phyloP scores from a whole-genome alignment of 2,113 vertebrate genomes.

The Ochotona princeps region DNA sequence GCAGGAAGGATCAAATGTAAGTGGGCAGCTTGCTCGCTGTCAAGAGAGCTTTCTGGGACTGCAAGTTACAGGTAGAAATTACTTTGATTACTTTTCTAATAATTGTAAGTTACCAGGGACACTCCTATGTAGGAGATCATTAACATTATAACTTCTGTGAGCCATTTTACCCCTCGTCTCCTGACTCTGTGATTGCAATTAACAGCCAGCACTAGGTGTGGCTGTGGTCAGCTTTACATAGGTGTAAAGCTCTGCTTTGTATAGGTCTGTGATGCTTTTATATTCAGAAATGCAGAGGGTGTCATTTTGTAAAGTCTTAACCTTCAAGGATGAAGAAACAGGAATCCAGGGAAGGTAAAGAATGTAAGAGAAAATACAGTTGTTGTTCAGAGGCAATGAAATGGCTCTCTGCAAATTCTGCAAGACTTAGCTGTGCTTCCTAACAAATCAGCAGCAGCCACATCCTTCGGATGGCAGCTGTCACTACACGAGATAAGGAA shows the following conservation, averaged over 20 bases:
- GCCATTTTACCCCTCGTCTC: not conserved
- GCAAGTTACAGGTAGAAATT: not conserved
- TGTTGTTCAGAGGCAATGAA: rapidly evolving
- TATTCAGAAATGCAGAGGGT: not conserved
- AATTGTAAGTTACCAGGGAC: slow-evolving; percentile 6
- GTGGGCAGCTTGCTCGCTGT: not conserved
- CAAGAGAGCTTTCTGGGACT: not conserved
- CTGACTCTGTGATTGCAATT: not conserved
- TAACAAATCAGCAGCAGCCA: slow-evolving; percentile 39
- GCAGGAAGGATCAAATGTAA: not conserved
- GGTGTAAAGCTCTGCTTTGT: not conserved
- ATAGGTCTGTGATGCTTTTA: not conserved
- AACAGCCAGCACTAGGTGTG: not conserved
- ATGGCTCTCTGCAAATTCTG: not conserved
- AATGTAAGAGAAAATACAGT: not conserved
- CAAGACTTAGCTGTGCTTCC: not conserved
- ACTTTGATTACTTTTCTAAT: slow-evolving; percentile 36
- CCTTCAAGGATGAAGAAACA: slow-evolving; percentile 37
- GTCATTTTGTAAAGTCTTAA: slow-evolving; percentile 38
- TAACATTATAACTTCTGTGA: not conserved
- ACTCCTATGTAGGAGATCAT: not conserved
- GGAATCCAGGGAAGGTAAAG: slow-evolving; percentile 13
- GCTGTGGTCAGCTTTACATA: not conserved
- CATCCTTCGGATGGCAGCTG: slow-evolving; percentile 70
- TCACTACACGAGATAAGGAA: slow-evolving; percentile 66